Base-by-base conservation (phyloP, 2,888 invertebrate species). In the Matsumyia berberina region DNA sequence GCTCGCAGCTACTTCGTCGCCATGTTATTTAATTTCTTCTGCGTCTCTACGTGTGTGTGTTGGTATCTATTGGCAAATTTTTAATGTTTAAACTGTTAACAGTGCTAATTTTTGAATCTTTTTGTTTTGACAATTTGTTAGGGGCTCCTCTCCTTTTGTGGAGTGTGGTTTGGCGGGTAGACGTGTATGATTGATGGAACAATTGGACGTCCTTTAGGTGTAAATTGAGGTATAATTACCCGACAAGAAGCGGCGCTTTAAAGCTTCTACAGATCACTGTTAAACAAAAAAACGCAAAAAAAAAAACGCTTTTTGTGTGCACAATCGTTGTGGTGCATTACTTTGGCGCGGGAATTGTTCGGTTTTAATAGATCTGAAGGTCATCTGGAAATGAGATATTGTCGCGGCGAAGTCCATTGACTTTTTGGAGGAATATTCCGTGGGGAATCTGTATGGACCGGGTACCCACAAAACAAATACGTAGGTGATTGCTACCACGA, bases 41-140 rank as follows among this genome's bases (percentile, higher is more conserved):
- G 8, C 4, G 12, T 39, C 5, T 8, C 1, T 58, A 3, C 37
- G 31, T 51, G 9, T 19, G 12, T 33, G 55, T 44, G 12, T 55
- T 19, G 15, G 15, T 44, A 29, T 55, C 55, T 53, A 62, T 62
- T 62, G 66, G 67, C n/a, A 58, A 51, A 12, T 58, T 58, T 67
- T 37, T 58, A 42, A 53, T 62, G 53, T 78, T 62, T 64, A 19
- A 51, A 55, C 53, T 44, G 66, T 62, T 70, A 70, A 78, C n/a
- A 44, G 70, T 62, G 69, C 55, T 70, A 70, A 78, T n/a, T 70
- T 78, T 78, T 44, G 29, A 46, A 66, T 35, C 11, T 44, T 74
- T 64, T 76, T 67, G 39, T 69, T 69, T 70, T 70, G 46, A 77
- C 58, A 67, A 69, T 67, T 60, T 77, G 67, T 60, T 67, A 77